Evolutionary conservation across 2,888 invertebrate genomes (phyloP), one percentile per base, ranked within the genome.

Genomic region (Coenonympha arcania): DNA sequence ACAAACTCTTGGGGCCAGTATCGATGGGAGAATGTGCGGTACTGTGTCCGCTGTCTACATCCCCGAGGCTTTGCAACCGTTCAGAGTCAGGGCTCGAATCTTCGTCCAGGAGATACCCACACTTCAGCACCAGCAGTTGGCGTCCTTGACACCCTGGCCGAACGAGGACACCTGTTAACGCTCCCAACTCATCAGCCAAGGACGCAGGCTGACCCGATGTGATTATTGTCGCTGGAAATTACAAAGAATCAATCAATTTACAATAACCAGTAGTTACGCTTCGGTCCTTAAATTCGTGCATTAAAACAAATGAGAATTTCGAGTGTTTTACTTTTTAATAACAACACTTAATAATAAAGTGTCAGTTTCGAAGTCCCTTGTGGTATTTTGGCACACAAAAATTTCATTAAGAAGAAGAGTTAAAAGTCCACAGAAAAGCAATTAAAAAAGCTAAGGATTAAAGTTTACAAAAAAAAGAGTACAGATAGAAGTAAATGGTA

Each of bases 1-100:
- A 95, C 79, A 94, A 90, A 61, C 94, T 94, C 79, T 95, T 95
- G 43, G 93, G 93, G 19, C 94, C 95, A 55, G 88, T 89, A 62
- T 95, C 95, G 36, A 89, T 88, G 0, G 96, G 95, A 0, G 95
- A 95, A 73, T 96, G 95, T 39, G 95, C 94, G 15, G 95, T 95
- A 62, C 95, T 95, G 71, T 95, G 95, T 1, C 96, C 96, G 63
- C 95, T 96, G 71, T 96, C 96, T 8, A 92, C 92, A 68, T 93
- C 92, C 3, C 90, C 90, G 42, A 90, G 71, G 73, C 81, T 94
- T 65, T 94, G 91, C 60, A 94, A 87, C 56, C 93, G 88, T 66
- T 95, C 95, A 18, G 95, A 95, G 68, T 95, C 95, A 4, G 95
- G 95, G 57, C 95, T 95, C 34, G 92, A 92, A 69, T 95, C 95